Conservation (phyloP, 2,888 invertebrate genomes). For the Melikaiella ostensackeni region DNA sequence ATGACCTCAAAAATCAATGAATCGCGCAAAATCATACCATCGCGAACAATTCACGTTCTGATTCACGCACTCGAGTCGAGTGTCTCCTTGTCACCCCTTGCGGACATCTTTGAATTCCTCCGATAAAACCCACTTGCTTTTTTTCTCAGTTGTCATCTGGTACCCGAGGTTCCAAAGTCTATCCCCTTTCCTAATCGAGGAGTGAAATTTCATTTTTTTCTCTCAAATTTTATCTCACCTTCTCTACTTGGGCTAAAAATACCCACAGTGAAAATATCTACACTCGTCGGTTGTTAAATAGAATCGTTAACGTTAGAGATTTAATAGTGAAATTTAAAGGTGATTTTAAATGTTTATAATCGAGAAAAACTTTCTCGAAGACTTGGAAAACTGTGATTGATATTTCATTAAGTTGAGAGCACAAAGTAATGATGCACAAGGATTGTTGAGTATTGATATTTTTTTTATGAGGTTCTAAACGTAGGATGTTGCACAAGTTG, state of each 20-base stretch:
- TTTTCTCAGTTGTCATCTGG: constrained; percentile 5
- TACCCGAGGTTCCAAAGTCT: background rate
- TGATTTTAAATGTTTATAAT: background rate
- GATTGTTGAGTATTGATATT: constrained; percentile 21
- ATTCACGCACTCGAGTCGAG: background rate
- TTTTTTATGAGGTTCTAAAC: constrained; percentile 9
- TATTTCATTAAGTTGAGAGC: constrained; percentile 13
- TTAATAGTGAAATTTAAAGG: background rate
- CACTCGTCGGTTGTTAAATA: constrained; percentile 8
- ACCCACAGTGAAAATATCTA: background rate
- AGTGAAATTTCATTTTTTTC: background rate
- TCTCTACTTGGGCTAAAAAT: constrained; percentile 23
- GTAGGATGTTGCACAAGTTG: constrained; percentile 11
- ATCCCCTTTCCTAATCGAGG: background rate
- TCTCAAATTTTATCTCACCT: background rate
- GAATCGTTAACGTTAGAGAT: background rate
- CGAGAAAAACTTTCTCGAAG: background rate
- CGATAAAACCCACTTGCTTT: background rate
- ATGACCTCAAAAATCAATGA: constrained; percentile 18
- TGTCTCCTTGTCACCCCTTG: background rate
- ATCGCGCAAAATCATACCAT: constrained; percentile 3
- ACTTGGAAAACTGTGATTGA: constrained; percentile 20
- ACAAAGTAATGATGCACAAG: constrained; percentile 13
- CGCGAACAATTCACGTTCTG: background rate
- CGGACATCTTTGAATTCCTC: constrained; percentile 30